Conservation (phyloP, 2,797 vertebrate genomes). For the Sebastolobus alascanus region DNA sequence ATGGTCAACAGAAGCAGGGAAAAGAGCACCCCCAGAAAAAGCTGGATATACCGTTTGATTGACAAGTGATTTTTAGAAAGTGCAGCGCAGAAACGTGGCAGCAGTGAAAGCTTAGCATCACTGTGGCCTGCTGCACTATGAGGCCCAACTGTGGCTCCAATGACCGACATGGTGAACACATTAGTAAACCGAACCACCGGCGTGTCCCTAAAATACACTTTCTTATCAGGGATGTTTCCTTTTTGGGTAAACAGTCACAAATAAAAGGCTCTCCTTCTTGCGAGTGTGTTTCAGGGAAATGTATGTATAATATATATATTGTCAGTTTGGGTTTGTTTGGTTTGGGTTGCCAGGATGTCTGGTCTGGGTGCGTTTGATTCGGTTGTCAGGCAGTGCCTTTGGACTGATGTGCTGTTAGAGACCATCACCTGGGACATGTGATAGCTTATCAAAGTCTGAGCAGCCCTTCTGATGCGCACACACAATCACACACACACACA, state of each 20-base stretch:
- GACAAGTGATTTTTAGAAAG: constrained; percentile 30
- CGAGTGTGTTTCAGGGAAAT: constrained; percentile 73
- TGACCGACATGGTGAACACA: constrained; percentile 7
- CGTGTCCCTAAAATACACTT: constrained; percentile 35
- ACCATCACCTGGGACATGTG: constrained; percentile 98
- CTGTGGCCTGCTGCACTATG: neutral
- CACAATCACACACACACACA: constrained; percentile 36
- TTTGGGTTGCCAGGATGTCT: constrained; percentile 79
- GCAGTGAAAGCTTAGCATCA: neutral
- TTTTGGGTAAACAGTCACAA: constrained; percentile 30
- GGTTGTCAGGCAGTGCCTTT: constrained; percentile 89
- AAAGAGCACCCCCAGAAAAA: neutral
- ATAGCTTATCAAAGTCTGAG: constrained; percentile 99
- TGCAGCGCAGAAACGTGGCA: neutral
- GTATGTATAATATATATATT: constrained; percentile 67
- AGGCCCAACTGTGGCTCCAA: constrained; percentile 27
- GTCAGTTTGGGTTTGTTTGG: constrained; percentile 74
- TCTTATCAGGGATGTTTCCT: constrained; percentile 61
- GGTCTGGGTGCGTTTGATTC: constrained; percentile 82
- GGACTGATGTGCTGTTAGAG: constrained; percentile 93
- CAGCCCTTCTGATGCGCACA: constrained; percentile 91
- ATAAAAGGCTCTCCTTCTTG: constrained; percentile 43
- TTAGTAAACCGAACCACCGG: neutral
- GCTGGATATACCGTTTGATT: constrained; percentile 2
- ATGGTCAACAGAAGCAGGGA: neutral